These are phyloP conservation scores for Paralvinella palmiformis DNA, from an alignment of 1,140 invertebrate genomes.

Conservation along the genomic window DNA sequence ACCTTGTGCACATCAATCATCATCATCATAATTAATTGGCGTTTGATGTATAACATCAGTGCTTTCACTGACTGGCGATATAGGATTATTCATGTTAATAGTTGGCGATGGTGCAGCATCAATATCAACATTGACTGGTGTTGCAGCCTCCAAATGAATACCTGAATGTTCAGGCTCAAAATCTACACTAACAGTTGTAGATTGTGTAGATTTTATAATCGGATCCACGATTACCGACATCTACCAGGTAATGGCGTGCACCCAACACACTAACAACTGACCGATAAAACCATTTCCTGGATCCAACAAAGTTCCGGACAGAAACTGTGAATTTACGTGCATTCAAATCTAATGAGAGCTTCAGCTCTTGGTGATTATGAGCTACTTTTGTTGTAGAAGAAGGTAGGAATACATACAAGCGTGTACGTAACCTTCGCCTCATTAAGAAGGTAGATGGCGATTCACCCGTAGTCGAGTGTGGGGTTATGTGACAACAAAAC, in stretches of 20 bases:
- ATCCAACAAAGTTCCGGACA: neutral
- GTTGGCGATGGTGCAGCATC: too few relatives aligned
- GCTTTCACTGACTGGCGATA: too few relatives aligned
- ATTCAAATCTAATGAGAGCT: neutral
- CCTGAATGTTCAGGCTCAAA: neutral
- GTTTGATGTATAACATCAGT: too few relatives aligned
- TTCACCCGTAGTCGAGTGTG: neutral
- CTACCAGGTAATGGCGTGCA: neutral
- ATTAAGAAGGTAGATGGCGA: neutral
- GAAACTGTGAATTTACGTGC: neutral
- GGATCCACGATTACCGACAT: neutral
- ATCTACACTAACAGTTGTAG: too few relatives aligned
- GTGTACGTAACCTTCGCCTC: neutral
- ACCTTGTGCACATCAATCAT: too few relatives aligned
- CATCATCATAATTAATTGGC: too few relatives aligned
- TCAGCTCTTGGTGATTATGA: neutral
- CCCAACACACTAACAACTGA: neutral
- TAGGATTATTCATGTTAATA: too few relatives aligned
- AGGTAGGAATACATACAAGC: neutral
- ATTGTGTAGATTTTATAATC: neutral
- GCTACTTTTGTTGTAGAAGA: neutral
- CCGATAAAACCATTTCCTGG: neutral
- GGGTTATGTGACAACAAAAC: neutral
- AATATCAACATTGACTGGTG: too few relatives aligned
- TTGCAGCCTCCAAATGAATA: too few relatives aligned